Evolutionary conservation across 2,888 invertebrate genomes (phyloP).

Genomic region (Gastrophysa polygoni): DNA sequence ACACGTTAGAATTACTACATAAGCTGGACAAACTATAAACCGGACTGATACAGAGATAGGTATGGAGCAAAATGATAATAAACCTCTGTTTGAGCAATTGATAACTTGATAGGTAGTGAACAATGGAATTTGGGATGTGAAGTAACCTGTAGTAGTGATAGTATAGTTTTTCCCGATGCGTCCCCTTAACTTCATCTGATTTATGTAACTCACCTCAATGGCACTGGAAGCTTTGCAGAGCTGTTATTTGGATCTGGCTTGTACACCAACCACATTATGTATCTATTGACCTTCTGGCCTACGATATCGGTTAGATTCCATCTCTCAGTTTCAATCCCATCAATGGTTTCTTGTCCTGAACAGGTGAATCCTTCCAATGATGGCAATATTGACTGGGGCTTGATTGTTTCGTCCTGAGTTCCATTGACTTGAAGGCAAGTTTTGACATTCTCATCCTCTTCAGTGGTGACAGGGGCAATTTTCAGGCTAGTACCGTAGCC

Average conservation of each 20-base stretch:
- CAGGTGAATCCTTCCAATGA: constrained; percentile 76
- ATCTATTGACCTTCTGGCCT: constrained; percentile 85
- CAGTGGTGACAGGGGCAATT: constrained; percentile 85
- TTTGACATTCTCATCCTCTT: constrained; percentile 69
- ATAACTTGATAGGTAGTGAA: too few species aligned
- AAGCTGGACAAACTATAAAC: too few species aligned
- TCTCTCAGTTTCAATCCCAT: constrained; percentile 75
- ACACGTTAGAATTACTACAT: too few species aligned
- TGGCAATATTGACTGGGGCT: constrained; percentile 81
- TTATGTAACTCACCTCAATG: constrained; percentile 63
- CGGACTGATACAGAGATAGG: too few species aligned
- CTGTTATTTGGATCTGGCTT: constrained; percentile 65
- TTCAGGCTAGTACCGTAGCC: constrained; percentile 78
- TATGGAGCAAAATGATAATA: too few species aligned
- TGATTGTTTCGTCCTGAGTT: constrained; percentile 64
- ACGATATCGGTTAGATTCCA: constrained; percentile 74
- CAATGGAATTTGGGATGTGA: too few species aligned
- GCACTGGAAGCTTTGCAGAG: constrained; percentile 65
- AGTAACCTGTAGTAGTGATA: too few species aligned
- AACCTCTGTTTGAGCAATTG: too few species aligned
- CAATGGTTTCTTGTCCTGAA: constrained; percentile 68
- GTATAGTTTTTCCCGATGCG: background rate
- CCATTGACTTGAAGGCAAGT: constrained; percentile 89
- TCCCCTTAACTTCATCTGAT: background rate
- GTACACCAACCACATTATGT: constrained; percentile 85